Base-by-base conservation (phyloP, 2,888 invertebrate species). In the Phyllotreta striolata region DNA sequence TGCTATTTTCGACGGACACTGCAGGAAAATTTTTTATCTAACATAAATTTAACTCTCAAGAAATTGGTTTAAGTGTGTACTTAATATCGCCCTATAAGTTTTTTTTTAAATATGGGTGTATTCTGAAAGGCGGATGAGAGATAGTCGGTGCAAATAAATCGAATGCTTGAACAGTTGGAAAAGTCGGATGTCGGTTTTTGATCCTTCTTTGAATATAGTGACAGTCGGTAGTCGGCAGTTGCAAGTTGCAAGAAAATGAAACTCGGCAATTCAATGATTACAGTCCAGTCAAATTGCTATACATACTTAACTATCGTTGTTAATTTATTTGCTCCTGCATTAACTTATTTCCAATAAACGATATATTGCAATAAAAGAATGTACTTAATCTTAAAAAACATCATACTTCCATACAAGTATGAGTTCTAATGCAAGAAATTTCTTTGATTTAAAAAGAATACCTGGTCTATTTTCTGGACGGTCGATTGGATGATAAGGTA, bases 401-500 rank as follows among this genome's bases (percentile, higher is more conserved):
- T 9, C 1, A 10, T 41, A n/a, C 10, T 2, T 41, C 3, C 10
- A 41, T n/a, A n/a, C 4, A 10, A 41, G 10, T 41, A n/a, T 4
- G 10, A n/a, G 5, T n/a, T 41, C 41, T 41, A 41, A 39, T 39
- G 39, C 10, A 41, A n/a, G 9, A 41, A 41, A 41, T n/a, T n/a
- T 8, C 1, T 14, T 47, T 34, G 9, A 1, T 7, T 34, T 24
- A 44, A 6, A 44, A 44, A 44, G 7, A 51, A 35, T 51, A 40
- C 49, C 64, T 65, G 68, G 63, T 61, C 68, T 65, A 67, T 63
- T 64, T 58, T 64, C 46, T 43, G 56, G 59, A 60, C 75, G 80
- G 79, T 80, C 47, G 79, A 78, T 76, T 76, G 74, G 73, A 78
- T 80, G 80, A 81, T 80, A 80, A 80, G 81, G 80, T 80, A 80